Evolutionary conservation across 2,113 vertebrate genomes (phyloP).

Genomic region (Pedionomus torquatus): DNA sequence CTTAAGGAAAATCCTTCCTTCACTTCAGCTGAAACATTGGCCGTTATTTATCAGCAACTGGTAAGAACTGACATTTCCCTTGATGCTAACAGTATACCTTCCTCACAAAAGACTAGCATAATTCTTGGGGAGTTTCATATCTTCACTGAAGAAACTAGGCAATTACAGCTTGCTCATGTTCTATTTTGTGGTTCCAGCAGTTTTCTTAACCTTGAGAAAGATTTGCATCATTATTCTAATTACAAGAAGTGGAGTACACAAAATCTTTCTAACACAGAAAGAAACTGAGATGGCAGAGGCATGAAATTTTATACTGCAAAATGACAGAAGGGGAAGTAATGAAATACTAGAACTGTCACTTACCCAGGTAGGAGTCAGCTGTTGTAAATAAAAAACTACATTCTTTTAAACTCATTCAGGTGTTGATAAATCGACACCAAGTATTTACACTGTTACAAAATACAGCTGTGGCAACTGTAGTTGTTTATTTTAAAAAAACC

Average conservation of each 20-base stretch:
- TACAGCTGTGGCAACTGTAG: not conserved
- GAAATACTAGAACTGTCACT: conserved; percentile 26
- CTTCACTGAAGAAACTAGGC: not conserved
- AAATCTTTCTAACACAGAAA: conserved; percentile 29
- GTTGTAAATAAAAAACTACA: conserved; percentile 25
- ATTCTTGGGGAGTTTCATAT: not conserved
- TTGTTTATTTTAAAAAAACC: not conserved
- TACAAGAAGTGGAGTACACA: not conserved
- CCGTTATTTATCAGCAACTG: not conserved
- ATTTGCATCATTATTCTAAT: conserved; percentile 12
- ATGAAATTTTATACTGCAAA: conserved; percentile 39
- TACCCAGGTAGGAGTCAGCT: conserved; percentile 4
- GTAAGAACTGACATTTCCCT: not conserved
- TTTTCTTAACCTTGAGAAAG: conserved; percentile 35
- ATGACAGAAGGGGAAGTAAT: conserved; percentile 42
- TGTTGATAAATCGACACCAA: not conserved
- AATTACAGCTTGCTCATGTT: not conserved
- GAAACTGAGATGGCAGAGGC: conserved; percentile 43
- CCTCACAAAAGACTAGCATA: not conserved
- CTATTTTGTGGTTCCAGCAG: not conserved
- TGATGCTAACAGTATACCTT: not conserved
- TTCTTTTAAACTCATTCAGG: not conserved
- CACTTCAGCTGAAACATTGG: not conserved
- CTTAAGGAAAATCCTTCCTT: not conserved
- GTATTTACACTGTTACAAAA: not conserved